Evolutionary conservation across 2,113 vertebrate genomes (phyloP), one percentile per base, ranked within the genome.

Genomic region (Pseudorhombus dupliciocellatus): DNA sequence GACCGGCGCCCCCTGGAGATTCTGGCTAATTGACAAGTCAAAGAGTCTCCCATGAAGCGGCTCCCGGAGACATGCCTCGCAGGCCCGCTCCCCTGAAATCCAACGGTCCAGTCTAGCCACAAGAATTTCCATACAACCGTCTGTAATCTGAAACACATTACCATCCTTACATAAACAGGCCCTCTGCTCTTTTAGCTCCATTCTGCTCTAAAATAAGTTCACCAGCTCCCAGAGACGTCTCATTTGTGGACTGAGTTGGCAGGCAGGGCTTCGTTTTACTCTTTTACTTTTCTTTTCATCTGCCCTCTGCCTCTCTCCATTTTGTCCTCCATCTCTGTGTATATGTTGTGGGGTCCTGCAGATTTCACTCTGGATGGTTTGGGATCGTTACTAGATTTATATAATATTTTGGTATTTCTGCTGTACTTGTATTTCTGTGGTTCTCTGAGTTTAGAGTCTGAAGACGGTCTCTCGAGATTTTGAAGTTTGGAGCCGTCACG

Each of bases 91-190:
- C 73, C 70, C 82, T 69, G 68, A 68, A 87, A 84, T 84, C 75
- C 83, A 75, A 86, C 90, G 92, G 94, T 89, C 93, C 93, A 92
- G 93, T 91, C 93, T 94, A 74, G 73, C 95, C 95, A 85, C 94
- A 96, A 94, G 92, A 94, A 95, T 95, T 94, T 95, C 92, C 94
- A 93, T 94, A 92, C 90, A 92, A 94, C 91, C 93, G 88, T 87
- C 90, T 90, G 74, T 95, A 95, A 96, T 96, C 93, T 93, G 94
- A 96, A 95, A 94, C 95, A 95, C 92, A 94, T 95, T 95, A 90
- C 92, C 79, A 24, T 77, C 77, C 89, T 93, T 93, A 87, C 87
- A 93, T 92, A 95, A 95, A 94, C 92, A 92, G 84, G 86, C 85
- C 84, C 91, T 90, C 83, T 86, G 87, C 84, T 74, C 54, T 89